A percentile compares a stretch with the other conserved stretches of the same genome.
Conservation (phyloP, 2,888 invertebrate species). For the Ptilodon capucinus region DNA sequence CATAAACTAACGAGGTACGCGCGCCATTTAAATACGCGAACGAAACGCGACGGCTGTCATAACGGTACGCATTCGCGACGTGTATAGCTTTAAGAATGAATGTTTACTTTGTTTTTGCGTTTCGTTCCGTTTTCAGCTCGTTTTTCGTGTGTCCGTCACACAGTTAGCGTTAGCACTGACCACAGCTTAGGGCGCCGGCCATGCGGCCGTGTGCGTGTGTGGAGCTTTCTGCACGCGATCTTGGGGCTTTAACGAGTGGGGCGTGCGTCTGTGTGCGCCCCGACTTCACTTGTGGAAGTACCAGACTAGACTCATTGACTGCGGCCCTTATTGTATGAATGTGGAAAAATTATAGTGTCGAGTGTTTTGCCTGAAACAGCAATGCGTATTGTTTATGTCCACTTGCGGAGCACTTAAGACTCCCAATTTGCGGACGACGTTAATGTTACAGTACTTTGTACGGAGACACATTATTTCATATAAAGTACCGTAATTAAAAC, state of each 20-base stretch:
- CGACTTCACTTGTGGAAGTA: conserved; percentile 73
- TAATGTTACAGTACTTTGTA: conserved; percentile 71
- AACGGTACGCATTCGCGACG: conserved; percentile 33
- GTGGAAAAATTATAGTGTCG: conserved; percentile 81
- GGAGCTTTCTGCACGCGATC: conserved; percentile 81
- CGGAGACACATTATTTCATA: conserved; percentile 67
- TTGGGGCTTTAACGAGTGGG: conserved; percentile 73
- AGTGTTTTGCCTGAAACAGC: conserved; percentile 78
- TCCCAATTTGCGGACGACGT: conserved; percentile 73
- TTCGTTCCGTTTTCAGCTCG: conserved; percentile 78
- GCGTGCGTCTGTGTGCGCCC: conserved; percentile 69
- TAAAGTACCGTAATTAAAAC: conserved; percentile 73
- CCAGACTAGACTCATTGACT: conserved; percentile 82
- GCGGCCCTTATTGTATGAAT: conserved; percentile 82
- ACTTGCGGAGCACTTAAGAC: conserved; percentile 69
- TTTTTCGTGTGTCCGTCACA: conserved; percentile 83
- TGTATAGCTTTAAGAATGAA: conserved; percentile 45
- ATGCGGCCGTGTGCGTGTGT: conserved; percentile 77
- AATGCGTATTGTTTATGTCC: conserved; percentile 76
- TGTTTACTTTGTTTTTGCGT: conserved; percentile 59
- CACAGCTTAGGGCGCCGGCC: conserved; percentile 81
- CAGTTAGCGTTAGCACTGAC: conserved; percentile 82
- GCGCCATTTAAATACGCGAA: conserved; percentile 72
- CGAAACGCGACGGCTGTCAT: conserved; percentile 42
- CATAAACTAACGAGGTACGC: conserved; percentile 74